Evolutionary conservation across 2,888 invertebrate genomes (phyloP).

Genomic region (Dasypolia templi): DNA sequence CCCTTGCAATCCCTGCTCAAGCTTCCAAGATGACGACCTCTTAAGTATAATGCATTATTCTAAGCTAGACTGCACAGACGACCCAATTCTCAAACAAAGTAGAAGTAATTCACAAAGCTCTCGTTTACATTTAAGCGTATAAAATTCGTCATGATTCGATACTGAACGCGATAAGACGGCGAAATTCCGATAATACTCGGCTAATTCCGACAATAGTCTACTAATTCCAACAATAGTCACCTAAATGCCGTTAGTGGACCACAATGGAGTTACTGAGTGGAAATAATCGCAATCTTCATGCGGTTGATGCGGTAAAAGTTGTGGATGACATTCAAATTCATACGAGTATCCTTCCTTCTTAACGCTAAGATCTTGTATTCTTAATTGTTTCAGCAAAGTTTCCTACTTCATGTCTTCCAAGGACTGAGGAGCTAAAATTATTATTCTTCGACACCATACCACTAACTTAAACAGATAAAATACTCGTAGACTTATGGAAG

Average conservation of each 20-base stretch:
- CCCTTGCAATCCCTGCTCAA: not conserved
- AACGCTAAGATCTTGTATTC: not conserved
- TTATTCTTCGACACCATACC: too few relatives aligned
- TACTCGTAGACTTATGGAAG: too few relatives aligned
- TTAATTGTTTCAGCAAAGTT: not conserved
- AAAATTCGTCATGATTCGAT: conserved; percentile 65
- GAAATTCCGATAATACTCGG: conserved; percentile 66
- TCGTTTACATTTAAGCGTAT: conserved; percentile 56
- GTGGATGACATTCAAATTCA: conserved; percentile 13
- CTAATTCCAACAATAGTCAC: conserved; percentile 59
- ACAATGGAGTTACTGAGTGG: conserved; percentile 69
- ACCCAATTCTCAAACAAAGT: conserved; percentile 28
- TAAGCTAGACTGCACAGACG: conserved; percentile 32
- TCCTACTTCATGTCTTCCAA: not conserved
- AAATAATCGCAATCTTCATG: conserved; percentile 67
- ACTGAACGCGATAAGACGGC: conserved; percentile 62
- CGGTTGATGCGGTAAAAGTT: conserved; percentile 29
- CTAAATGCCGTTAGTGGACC: conserved; percentile 60
- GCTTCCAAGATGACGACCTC: not conserved
- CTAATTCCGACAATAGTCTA: conserved; percentile 66
- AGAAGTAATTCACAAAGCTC: conserved; percentile 26
- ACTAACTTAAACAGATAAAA: too few relatives aligned
- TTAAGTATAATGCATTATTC: not conserved
- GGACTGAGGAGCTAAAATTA: too few relatives aligned
- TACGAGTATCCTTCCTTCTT: conserved; percentile 14